Conservation (phyloP, 2,888 invertebrate genomes). For the Peribatodes rhomboidaria region DNA sequence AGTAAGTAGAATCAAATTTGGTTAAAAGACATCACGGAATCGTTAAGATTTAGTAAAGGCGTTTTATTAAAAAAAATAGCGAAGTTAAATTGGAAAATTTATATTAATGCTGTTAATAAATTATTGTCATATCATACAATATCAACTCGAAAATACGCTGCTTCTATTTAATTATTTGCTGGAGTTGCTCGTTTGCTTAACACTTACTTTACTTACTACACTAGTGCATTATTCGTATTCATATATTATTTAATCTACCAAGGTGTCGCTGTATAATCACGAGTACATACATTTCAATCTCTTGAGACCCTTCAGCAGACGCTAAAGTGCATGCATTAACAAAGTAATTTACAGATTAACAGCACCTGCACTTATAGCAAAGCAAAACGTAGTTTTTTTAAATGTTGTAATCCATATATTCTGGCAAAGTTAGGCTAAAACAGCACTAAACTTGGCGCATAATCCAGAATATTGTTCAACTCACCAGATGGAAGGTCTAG, state of each 20-base stretch:
- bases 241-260: not conserved
- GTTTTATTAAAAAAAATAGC: too few species aligned
- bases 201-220: not conserved
- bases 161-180: not conserved
- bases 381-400: conserved; percentile 44
- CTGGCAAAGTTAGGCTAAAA: too few species aligned
- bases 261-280: not conserved
- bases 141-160: not conserved
- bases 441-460: conserved; percentile 40
- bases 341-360: conserved; percentile 38
- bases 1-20: too few species aligned
- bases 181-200: too few species aligned
- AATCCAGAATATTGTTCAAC: conserved; percentile 43
- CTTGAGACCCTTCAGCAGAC: not conserved
- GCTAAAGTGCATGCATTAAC: conserved; percentile 38
- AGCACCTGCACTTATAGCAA: conserved; percentile 34
- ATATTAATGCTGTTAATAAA: too few species aligned
- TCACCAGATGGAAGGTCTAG: conserved; percentile 42
- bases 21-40: too few species aligned
- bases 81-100: too few species aligned
- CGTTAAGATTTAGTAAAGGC: too few species aligned
- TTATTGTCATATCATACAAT: too few species aligned
- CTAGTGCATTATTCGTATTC: not conserved
- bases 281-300: not conserved
- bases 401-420: too few species aligned